Percentiles rank a stretch among this genome's conserved stretches.
Conservation (phyloP, 2,113 vertebrate species). For the Callocephalon fimbriatum region DNA sequence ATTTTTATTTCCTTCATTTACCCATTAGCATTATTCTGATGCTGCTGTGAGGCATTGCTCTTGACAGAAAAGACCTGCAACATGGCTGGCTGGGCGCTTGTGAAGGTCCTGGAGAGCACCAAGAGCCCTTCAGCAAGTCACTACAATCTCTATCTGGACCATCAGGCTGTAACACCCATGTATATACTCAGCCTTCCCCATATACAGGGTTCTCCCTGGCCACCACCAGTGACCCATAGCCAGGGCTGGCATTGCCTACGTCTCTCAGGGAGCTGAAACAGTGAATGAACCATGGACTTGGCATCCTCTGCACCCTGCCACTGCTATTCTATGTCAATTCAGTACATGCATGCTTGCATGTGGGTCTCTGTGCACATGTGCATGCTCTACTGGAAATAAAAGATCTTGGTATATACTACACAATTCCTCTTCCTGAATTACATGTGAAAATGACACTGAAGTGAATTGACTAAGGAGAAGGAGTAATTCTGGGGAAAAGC, state of each 20-base stretch:
- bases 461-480: not conserved
- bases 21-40: not conserved
- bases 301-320: not conserved
- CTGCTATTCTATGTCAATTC: not conserved
- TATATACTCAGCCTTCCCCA: not conserved
- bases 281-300: not conserved
- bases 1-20: conserved; percentile 19
- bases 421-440: not conserved
- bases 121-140: not conserved
- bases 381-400: not conserved
- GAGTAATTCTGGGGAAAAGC: not conserved
- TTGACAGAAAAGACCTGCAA: not conserved
- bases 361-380: not conserved
- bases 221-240: fast-evolving
- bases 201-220: not conserved
- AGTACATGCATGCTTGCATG: fast-evolving
- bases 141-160: not conserved
- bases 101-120: not conserved
- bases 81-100: not conserved
- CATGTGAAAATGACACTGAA: not conserved
- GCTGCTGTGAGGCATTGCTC: not conserved
- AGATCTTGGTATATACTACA: not conserved
- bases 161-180: not conserved
- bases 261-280: not conserved
- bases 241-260: not conserved